A percentile compares a stretch with the other conserved stretches of the same genome.
These are phyloP conservation scores for Saccostrea echinata DNA, from an alignment of 1,140 invertebrate genomes.

Conservation along the genomic window DNA sequence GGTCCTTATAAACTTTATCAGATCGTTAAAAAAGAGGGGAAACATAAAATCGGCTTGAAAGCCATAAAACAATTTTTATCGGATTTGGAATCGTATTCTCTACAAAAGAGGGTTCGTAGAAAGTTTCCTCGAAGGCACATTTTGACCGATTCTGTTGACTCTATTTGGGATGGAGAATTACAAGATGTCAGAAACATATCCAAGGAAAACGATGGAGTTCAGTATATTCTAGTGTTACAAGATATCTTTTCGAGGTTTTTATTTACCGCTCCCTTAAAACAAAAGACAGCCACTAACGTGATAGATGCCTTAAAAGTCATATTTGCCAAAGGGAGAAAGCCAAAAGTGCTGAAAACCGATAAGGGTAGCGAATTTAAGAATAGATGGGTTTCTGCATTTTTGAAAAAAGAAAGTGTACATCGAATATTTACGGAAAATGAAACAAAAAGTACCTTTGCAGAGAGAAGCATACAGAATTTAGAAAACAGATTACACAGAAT, in stretches of 20 bases:
- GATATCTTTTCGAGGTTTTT: constrained; percentile 51
- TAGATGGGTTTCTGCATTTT: neutral
- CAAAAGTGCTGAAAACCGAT: constrained; percentile 31
- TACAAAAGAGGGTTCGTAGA: constrained; percentile 46
- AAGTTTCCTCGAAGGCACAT: constrained; percentile 33
- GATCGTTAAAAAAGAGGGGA: constrained; percentile 32
- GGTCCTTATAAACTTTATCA: constrained; percentile 42
- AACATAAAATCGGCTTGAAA: constrained; percentile 38
- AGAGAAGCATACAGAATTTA: constrained; percentile 35
- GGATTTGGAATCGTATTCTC: constrained; percentile 31
- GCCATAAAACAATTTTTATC: constrained; percentile 42
- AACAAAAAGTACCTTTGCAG: constrained; percentile 43
- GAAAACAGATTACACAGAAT: constrained; percentile 39
- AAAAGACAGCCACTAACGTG: constrained; percentile 39
- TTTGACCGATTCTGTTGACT: constrained; percentile 7
- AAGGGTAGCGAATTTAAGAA: constrained; percentile 41
- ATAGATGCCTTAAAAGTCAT: constrained; percentile 25
- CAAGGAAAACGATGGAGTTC: constrained; percentile 39
- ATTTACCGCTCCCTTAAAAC: constrained; percentile 45
- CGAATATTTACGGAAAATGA: constrained; percentile 38
- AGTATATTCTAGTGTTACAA: constrained; percentile 46
- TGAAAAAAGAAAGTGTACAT: constrained; percentile 36
- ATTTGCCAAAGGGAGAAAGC: constrained; percentile 35
- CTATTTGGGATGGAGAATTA: constrained; percentile 48
- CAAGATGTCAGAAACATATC: constrained; percentile 51